Conservation (phyloP, 2,888 invertebrate species). For the Hydropsyche betteni region DNA sequence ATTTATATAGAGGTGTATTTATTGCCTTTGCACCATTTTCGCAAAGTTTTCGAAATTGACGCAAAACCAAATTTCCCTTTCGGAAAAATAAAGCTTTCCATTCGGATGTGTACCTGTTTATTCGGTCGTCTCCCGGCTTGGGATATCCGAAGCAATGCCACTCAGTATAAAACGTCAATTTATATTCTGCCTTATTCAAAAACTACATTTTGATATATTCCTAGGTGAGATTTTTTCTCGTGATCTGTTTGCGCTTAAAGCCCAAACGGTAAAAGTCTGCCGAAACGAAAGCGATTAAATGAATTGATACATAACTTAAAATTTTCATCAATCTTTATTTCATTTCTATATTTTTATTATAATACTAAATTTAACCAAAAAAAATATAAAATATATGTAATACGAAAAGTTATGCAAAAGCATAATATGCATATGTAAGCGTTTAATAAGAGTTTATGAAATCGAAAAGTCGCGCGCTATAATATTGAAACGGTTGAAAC, state of each 20-base stretch:
- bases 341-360: no score
- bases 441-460: no score
- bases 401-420: no score
- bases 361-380: no score
- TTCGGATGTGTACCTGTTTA: constrained; percentile 40
- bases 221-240: constrained; percentile 40
- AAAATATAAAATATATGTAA: no score
- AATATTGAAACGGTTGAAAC: not conserved
- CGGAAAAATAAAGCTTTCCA: constrained; percentile 41
- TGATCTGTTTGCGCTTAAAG: constrained; percentile 38
- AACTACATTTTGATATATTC: constrained; percentile 50
- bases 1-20: no score
- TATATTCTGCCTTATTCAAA: constrained; percentile 51
- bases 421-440: no score
- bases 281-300: not conserved
- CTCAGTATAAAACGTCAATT: constrained; percentile 51
- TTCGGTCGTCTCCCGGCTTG: constrained; percentile 37
- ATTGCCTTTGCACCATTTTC: not conserved
- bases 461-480: not conserved
- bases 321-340: no score
- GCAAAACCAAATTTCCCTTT: constrained; percentile 35
- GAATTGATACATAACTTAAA: no score
- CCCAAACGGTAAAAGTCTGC: not conserved
- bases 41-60: constrained; percentile 14
- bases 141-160: constrained; percentile 40